Conservation (phyloP, 2,113 vertebrate species). For the Anser brachyrhynchus region DNA sequence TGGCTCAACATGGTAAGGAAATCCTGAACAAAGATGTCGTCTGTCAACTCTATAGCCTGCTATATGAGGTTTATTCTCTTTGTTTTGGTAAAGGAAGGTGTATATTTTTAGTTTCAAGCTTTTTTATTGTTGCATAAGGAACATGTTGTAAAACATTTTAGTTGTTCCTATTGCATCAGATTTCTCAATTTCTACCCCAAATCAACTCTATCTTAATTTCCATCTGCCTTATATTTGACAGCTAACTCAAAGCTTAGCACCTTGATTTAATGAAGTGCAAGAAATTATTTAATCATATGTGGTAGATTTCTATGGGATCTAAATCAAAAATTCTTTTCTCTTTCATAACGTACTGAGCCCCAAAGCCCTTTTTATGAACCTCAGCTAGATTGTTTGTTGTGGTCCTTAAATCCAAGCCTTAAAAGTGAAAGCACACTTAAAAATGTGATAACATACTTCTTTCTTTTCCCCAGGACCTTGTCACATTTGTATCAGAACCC, state of each 20-base stretch:
- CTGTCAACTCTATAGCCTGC: not conserved
- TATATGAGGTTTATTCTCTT: not conserved
- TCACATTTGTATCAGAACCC: conserved; percentile 77
- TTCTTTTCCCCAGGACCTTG: conserved; percentile 76
- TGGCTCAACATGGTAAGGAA: conserved; percentile 88
- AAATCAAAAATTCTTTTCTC: not conserved
- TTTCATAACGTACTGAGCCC: not conserved
- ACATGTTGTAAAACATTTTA: not conserved
- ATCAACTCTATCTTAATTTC: not conserved
- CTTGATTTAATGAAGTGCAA: not conserved
- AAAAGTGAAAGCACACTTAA: not conserved
- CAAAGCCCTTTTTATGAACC: not conserved
- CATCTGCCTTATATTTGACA: not conserved
- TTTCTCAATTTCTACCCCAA: not conserved
- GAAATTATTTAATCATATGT: not conserved
- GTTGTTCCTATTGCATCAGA: not conserved
- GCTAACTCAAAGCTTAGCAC: not conserved
- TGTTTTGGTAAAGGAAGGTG: not conserved
- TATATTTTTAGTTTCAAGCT: fast-evolving
- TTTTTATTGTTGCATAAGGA: not conserved
- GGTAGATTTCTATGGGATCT: not conserved
- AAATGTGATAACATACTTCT: not conserved
- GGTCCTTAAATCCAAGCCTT: not conserved
- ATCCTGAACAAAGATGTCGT: not conserved
- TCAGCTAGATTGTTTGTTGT: not conserved